A percentile compares a stretch with the other conserved stretches of the same genome.
These are phyloP conservation scores for Saccopteryx bilineata DNA, from an alignment of 2,113 vertebrate species.

Conservation along the genomic window DNA sequence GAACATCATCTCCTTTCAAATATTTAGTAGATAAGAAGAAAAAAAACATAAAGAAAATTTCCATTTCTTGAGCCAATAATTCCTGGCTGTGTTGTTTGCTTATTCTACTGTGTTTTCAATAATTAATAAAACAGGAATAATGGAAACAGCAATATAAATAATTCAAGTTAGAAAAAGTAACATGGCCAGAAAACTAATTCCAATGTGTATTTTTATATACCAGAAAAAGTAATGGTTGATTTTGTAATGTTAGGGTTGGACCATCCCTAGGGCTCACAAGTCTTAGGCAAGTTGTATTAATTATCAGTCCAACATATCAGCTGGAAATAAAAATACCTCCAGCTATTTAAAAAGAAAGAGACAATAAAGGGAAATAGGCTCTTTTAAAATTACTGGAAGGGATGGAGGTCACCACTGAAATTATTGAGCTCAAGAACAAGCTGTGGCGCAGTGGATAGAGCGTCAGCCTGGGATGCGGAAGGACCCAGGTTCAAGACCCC, in stretches of 20 bases:
- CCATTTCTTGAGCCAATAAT: slow-evolving; percentile 4
- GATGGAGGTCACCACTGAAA: background rate
- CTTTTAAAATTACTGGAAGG: background rate
- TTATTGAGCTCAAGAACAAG: background rate
- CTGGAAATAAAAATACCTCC: background rate
- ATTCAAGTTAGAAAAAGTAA: slow-evolving; percentile 36
- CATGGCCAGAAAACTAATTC: background rate
- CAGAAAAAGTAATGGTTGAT: background rate
- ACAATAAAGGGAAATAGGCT: background rate
- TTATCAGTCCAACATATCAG: background rate
- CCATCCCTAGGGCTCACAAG: background rate
- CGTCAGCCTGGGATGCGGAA: no score
- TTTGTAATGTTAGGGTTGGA: background rate
- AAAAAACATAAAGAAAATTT: background rate
- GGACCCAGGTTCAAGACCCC: no score
- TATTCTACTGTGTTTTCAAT: background rate
- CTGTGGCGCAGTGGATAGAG: no score
- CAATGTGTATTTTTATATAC: background rate
- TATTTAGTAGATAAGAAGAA: slow-evolving; percentile 52
- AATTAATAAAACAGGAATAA: slow-evolving; percentile 44
- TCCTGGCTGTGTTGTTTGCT: background rate
- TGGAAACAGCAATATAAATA: background rate
- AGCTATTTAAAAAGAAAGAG: slow-evolving; percentile 22
- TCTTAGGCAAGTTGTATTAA: slow-evolving; percentile 5
- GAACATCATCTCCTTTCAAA: slow-evolving; percentile 7